phyloP scores from a whole-genome alignment of 2,113 vertebrate genomes.

The Puma concolor region DNA sequence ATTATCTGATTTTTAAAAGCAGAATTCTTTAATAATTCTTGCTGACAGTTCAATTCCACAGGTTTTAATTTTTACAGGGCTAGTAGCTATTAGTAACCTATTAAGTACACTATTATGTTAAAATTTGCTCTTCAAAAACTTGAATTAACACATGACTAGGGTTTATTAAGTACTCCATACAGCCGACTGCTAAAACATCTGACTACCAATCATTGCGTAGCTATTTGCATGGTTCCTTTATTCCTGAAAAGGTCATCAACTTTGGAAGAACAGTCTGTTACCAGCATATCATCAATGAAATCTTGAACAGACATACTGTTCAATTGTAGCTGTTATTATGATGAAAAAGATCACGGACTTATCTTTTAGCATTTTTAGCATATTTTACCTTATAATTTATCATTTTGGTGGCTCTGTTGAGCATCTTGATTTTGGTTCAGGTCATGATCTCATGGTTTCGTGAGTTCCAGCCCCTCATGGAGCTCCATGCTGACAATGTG shows the following conservation, averaged over 20 bases:
- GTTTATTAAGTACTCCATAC: not conserved
- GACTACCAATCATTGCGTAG: not conserved
- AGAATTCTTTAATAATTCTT: slow-evolving; percentile 13
- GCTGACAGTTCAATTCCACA: not conserved
- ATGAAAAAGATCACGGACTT: not conserved
- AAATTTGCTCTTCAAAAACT: slow-evolving; percentile 21
- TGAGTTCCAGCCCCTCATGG: too few species aligned
- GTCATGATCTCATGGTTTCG: too few species aligned
- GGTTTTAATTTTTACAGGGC: slow-evolving; percentile 29
- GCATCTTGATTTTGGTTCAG: too few species aligned
- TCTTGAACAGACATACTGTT: not conserved
- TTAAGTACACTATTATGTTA: not conserved
- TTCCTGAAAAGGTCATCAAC: not conserved
- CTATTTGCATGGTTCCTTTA: not conserved
- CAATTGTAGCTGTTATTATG: not conserved
- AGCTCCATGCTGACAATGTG: too few species aligned
- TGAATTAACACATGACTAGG: not conserved
- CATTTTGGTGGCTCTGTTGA: not conserved
- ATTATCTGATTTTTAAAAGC: not conserved
- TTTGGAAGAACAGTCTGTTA: not conserved
- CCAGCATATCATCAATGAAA: not conserved
- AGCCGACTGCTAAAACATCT: not conserved
- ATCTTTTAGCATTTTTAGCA: not conserved
- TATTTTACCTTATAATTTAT: not conserved
- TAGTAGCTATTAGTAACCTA: not conserved